phyloP scores from a whole-genome alignment of 2,113 vertebrate species.

The Nannospalax galili region DNA sequence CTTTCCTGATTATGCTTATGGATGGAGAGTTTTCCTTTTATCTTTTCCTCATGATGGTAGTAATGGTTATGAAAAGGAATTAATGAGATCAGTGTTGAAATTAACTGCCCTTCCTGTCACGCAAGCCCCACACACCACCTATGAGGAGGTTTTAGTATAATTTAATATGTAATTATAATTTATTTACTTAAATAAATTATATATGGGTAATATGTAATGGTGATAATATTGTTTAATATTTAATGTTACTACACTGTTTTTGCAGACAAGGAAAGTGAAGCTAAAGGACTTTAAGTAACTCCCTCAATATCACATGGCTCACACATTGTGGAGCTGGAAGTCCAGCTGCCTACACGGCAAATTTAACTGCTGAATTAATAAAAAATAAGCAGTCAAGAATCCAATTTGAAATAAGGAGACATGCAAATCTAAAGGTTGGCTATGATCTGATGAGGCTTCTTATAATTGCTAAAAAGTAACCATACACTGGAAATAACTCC shows the following conservation, averaged over 20 bases:
- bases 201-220: neutral
- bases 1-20: neutral
- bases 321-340: neutral
- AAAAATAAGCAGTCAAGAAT: constrained; percentile 30
- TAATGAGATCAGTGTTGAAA: neutral
- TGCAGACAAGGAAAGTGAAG: constrained; percentile 17
- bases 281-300: constrained; percentile 33
- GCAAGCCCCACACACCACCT: neutral
- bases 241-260: constrained; percentile 35
- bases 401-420: constrained; percentile 28
- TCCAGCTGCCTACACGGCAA: neutral
- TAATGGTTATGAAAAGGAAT: neutral
- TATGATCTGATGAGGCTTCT: neutral
- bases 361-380: constrained; percentile 29
- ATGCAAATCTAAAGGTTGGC: neutral
- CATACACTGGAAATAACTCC: neutral
- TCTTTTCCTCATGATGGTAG: neutral
- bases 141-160: neutral
- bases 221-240: constrained; percentile 53
- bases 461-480: constrained; percentile 37
- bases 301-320: neutral
- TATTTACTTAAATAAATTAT: constrained; percentile 25
- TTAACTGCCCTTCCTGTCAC: neutral
- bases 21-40: neutral
- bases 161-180: constrained; percentile 41